phyloP scores from a whole-genome alignment of 2,113 vertebrate species.

The Leucopsar rothschildi region DNA sequence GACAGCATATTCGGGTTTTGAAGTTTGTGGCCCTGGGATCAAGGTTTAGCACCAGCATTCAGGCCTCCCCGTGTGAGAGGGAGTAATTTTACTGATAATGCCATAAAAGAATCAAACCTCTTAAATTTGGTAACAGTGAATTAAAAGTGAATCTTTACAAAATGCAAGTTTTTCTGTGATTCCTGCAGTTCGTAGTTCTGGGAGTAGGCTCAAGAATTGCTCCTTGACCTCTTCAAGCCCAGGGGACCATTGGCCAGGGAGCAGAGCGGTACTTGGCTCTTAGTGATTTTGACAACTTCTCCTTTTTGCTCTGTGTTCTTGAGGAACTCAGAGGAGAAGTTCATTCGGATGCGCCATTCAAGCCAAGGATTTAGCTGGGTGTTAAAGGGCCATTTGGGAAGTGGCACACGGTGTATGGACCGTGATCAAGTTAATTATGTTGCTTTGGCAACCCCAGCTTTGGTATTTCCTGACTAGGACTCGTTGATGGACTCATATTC shows the following conservation, averaged over 20 bases:
- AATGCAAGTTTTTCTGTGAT: background rate
- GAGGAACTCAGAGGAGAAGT: background rate
- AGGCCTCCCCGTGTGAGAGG: background rate
- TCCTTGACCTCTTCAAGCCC: background rate
- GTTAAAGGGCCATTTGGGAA: slow-evolving; percentile 22
- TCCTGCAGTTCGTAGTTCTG: background rate
- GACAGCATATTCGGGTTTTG: slow-evolving; percentile 59
- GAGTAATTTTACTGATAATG: background rate
- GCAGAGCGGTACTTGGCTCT: background rate
- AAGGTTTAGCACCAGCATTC: slow-evolving; percentile 42
- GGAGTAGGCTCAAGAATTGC: background rate
- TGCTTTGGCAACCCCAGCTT: slow-evolving; percentile 52
- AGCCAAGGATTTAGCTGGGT: background rate
- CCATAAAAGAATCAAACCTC: background rate
- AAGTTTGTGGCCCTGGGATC: slow-evolving; percentile 28
- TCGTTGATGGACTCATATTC: slow-evolving; percentile 54
- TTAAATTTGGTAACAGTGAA: background rate
- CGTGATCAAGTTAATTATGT: slow-evolving; percentile 47
- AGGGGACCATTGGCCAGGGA: background rate
- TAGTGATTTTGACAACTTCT: background rate
- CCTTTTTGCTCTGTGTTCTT: background rate
- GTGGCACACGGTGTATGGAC: background rate
- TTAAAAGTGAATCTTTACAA: background rate
- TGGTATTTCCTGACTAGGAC: slow-evolving; percentile 52
- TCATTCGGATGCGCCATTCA: background rate